Conservation (phyloP, 2,113 vertebrate species). For the Siphamia tubifer region DNA sequence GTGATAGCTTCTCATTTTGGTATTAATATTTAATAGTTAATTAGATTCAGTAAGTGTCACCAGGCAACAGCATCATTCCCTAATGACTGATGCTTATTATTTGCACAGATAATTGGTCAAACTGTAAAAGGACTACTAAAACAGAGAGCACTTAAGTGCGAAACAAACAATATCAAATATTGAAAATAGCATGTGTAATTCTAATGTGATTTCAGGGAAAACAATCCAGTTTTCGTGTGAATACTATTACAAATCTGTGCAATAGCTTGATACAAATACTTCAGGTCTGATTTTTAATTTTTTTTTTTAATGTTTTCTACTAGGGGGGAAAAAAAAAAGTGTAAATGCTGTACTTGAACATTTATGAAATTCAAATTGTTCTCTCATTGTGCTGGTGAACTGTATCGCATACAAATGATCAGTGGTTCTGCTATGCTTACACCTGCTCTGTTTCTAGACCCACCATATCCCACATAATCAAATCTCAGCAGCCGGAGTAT, state of each 20-base stretch:
- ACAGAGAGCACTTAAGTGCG: slow-evolving; percentile 11
- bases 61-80: not conserved
- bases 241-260: not conserved
- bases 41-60: not conserved
- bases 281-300: not conserved
- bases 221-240: slow-evolving; percentile 2
- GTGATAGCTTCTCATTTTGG: not conserved
- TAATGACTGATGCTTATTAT: not conserved
- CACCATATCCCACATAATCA: slow-evolving; percentile 7
- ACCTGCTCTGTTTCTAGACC: not conserved
- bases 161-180: slow-evolving; percentile 9
- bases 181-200: not conserved
- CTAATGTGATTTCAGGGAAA: not conserved
- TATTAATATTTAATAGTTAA: not conserved
- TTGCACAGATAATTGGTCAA: not conserved
- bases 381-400: not conserved
- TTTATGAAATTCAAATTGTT: not conserved
- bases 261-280: slow-evolving; percentile 5
- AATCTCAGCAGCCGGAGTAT: not conserved
- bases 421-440: slow-evolving; percentile 2
- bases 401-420: slow-evolving; percentile 11
- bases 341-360: not conserved
- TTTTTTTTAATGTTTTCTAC: not conserved
- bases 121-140: not conserved
- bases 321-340: not conserved